Conservation (phyloP, 1,140 invertebrate genomes). For the Andricus grossulariae region DNA sequence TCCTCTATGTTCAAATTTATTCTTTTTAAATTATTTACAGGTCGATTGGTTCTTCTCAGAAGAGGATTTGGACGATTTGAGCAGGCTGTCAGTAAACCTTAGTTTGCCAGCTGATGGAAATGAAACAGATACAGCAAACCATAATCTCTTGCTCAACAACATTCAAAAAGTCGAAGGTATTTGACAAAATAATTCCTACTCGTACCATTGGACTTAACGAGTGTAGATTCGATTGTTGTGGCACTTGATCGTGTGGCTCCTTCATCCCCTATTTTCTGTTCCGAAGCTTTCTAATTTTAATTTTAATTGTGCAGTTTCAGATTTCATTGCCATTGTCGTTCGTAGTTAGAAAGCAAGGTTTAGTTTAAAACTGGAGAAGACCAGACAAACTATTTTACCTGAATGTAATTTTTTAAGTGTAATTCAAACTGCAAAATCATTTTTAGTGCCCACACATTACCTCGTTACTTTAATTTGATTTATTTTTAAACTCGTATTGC, state of each 20-base stretch:
- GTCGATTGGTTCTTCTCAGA: conserved; percentile 86
- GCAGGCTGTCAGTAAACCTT: conserved; percentile 68
- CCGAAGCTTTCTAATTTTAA: background rate
- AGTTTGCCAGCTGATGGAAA: conserved; percentile 69
- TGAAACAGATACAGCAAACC: conserved; percentile 72
- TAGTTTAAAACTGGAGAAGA: conserved; percentile 22
- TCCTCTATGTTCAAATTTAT: conserved; percentile 38
- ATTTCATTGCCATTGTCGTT: conserved; percentile 13
- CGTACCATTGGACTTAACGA: conserved; percentile 14
- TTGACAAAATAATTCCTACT: conserved; percentile 30
- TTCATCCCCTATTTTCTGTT: background rate
- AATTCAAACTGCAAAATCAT: conserved; percentile 12
- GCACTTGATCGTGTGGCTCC: conserved; percentile 19
- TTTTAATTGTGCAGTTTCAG: conserved; percentile 15
- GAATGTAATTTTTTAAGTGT: conserved; percentile 21
- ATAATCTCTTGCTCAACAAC: conserved; percentile 81
- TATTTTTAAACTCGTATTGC: conserved; percentile 27
- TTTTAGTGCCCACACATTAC: conserved; percentile 31
- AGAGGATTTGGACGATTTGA: conserved; percentile 78
- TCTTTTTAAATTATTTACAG: conserved; percentile 66
- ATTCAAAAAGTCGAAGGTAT: conserved; percentile 84
- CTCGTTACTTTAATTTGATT: conserved; percentile 32
- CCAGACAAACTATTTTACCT: background rate
- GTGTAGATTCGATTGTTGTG: conserved; percentile 20
- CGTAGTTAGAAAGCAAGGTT: conserved; percentile 2